Evolutionary conservation across 2,797 vertebrate genomes (phyloP), one percentile per base, ranked within the genome.

Genomic region (Alauda arvensis): DNA sequence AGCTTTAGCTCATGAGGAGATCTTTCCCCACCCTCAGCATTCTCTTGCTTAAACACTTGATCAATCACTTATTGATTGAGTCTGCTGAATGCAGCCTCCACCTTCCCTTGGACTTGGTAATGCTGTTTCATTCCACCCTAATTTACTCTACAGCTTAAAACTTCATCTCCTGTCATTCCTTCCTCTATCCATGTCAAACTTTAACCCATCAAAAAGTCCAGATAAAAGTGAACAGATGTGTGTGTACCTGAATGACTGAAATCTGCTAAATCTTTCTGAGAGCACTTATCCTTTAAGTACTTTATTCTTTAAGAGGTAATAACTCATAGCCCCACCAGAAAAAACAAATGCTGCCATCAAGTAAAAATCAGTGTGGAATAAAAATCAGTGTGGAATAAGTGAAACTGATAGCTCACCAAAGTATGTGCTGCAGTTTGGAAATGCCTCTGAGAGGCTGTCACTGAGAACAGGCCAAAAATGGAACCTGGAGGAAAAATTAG

Each of bases 401-500:
- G 86, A 88, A 93, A 81, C 19, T 48, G 77, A 81, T 81, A 70
- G 76, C 18, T 60, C 52, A 61, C 63, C 51, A 8, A 91, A 91
- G 42, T 42, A 53, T 69, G 23, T 42, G 46, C 24, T 83, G 51
- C n/a, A 49, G 70, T 81, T 75, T 80, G 85, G 90, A 83, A 92
- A 90, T 2, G 26, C 69, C 81, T 83, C 43, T 8, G 39, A 92
- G 86, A 90, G 24, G 48, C 63, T n/a, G 72, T 67, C 77, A 60
- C 72, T 40, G 52, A 93, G 91, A 88, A 80, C 33, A 72, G 67
- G 34, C 55, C 75, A 65, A 80, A 91, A 91, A 88, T 89, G 62
- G 61, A 85, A 52, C 60, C 57, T 71, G 85, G 39, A 48, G 63
- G 75, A 83, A 83, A 91, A 94, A 71, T 49, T 24, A 75, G 71